A percentile compares a stretch with the other conserved stretches of the same genome.
phyloP scores from a whole-genome alignment of 53 echinoderm and acorn worm genomes.

The Hippasteria phrygiana region DNA sequence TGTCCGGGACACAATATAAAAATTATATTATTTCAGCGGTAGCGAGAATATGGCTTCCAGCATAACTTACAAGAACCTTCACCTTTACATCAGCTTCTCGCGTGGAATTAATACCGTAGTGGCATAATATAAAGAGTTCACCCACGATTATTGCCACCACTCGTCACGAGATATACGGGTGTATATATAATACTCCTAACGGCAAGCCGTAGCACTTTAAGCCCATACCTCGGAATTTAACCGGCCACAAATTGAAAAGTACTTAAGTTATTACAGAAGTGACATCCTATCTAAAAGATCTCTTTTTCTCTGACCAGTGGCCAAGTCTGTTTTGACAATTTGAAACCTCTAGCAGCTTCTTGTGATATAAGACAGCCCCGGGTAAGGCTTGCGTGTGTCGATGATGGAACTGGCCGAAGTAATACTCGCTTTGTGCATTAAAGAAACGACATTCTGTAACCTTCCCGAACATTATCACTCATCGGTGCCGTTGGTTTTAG shows the following conservation, averaged over 20 bases:
- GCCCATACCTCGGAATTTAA: not conserved
- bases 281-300: not conserved
- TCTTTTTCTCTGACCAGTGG: not conserved
- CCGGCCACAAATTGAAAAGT: constrained; percentile 29
- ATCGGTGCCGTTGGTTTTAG: no score
- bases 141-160: not conserved
- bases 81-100: no score
- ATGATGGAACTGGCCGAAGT: not conserved
- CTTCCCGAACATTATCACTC: no score
- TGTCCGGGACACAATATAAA: no score
- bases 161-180: not conserved
- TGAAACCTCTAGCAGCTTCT: not conserved
- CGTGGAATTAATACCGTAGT: no score
- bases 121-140: not conserved
- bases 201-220: not conserved
- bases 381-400: not conserved
- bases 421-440: not conserved
- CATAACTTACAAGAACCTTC: no score
- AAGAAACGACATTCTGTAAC: not conserved
- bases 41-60: no score
- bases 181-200: not conserved
- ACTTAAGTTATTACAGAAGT: constrained; percentile 41
- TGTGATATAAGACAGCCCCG: not conserved
- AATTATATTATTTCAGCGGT: no score
- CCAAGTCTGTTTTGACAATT: constrained; percentile 15